These are phyloP conservation scores for Podilymbus podiceps DNA, from an alignment of 2,113 vertebrate genomes.

Conservation along the genomic window DNA sequence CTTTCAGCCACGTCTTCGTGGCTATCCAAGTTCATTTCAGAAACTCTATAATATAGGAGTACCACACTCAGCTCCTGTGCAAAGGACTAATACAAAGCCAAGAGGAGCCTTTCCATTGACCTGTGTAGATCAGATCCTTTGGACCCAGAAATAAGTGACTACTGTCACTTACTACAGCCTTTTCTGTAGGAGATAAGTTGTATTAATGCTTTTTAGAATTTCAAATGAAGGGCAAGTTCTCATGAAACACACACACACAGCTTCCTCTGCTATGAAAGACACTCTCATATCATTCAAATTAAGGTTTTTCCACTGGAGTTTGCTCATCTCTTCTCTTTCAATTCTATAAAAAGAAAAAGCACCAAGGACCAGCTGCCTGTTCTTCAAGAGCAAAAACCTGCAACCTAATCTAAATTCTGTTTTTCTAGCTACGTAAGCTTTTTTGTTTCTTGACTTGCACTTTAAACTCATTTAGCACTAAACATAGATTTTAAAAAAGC, in stretches of 20 bases:
- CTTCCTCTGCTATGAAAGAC: constrained; percentile 47
- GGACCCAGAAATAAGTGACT: not conserved
- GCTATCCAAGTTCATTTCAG: not conserved
- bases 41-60: not conserved
- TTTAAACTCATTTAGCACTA: constrained; percentile 18
- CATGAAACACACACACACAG: not conserved
- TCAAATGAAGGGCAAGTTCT: constrained; percentile 17
- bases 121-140: not conserved
- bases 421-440: constrained; percentile 18
- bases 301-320: constrained; percentile 39
- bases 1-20: not conserved
- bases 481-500: constrained; percentile 2
- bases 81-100: not conserved
- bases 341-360: constrained; percentile 58
- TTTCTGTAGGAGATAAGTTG: not conserved
- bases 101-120: not conserved
- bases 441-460: constrained; percentile 26
- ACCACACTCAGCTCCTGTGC: not conserved
- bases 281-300: constrained; percentile 7
- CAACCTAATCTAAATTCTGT: constrained; percentile 36
- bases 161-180: not conserved
- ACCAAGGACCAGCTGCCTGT: constrained; percentile 60
- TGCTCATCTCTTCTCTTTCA: constrained; percentile 51
- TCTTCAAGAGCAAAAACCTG: constrained; percentile 62
- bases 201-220: not conserved